Percentiles rank a stretch among this genome's conserved stretches.
Evolutionary conservation across 2,113 vertebrate genomes (phyloP).

Genomic region (Aythya baeri): DNA sequence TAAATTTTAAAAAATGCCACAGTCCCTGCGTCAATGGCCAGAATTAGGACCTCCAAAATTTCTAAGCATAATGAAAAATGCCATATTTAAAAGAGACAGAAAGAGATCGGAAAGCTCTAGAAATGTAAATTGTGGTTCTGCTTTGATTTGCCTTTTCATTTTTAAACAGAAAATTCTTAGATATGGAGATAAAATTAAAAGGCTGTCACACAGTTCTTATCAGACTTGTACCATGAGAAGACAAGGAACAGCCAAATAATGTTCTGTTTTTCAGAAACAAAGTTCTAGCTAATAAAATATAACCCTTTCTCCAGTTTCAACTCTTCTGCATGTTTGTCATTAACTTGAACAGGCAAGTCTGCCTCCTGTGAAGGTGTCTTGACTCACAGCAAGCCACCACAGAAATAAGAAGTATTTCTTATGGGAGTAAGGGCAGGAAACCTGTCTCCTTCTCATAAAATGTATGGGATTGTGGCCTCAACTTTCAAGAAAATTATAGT

Average conservation of each 20-base stretch:
- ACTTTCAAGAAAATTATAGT: not conserved
- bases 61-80: not conserved
- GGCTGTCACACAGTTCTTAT: not conserved
- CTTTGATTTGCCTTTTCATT: not conserved
- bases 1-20: not conserved
- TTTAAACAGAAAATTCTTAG: not conserved
- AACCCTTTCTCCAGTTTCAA: slow-evolving; percentile 42
- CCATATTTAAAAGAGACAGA: not conserved
- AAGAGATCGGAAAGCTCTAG: not conserved
- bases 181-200: slow-evolving; percentile 9
- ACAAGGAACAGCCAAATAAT: not conserved
- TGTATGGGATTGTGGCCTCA: not conserved
- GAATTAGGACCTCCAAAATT: not conserved
- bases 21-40: not conserved
- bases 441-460: not conserved
- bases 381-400: not conserved
- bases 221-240: not conserved
- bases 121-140: not conserved
- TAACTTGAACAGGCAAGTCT: slow-evolving; percentile 57
- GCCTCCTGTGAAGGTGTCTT: not conserved
- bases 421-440: not conserved
- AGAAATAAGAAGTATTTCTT: not conserved
- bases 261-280: slow-evolving; percentile 28
- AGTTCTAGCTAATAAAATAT: slow-evolving; percentile 25
- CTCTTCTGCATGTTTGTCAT: not conserved